phyloP scores from a whole-genome alignment of 2,888 invertebrate genomes.

The Ashinkailepas kermadecensis region DNA sequence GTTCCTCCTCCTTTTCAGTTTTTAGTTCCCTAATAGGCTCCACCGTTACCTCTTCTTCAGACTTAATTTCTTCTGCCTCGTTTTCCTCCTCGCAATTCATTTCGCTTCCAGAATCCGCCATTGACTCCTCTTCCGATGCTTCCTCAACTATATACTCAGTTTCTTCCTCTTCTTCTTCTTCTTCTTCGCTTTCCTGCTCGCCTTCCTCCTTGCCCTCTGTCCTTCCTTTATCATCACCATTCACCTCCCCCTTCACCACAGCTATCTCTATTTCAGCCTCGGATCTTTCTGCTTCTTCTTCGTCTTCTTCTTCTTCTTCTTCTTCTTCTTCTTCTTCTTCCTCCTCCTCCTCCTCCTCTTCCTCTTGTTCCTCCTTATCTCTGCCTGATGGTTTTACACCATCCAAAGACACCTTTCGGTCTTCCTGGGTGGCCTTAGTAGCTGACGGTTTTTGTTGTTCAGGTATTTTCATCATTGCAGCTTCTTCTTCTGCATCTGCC shows the following conservation, averaged over 20 bases:
- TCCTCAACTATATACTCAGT: not conserved
- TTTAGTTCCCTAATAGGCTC: no score
- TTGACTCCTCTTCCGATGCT: no score
- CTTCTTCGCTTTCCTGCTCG: conserved; percentile 45
- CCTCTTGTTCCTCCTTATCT: not conserved
- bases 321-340: not conserved
- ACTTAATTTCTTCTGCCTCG: conserved; percentile 30
- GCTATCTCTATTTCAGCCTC: not conserved
- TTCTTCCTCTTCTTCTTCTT: conserved; percentile 36
- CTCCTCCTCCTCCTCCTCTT: not conserved
- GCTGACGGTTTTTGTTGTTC: conserved; percentile 10
- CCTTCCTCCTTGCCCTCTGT: conserved; percentile 28
- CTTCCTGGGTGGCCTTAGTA: not conserved
- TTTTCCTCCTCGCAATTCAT: conserved; percentile 54
- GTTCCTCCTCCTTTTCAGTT: no score
- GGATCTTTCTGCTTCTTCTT: not conserved
- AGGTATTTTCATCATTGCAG: conserved; percentile 1
- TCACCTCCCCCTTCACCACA: not conserved
- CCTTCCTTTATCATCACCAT: conserved; percentile 26
- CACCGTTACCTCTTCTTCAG: no score
- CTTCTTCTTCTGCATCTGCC: conserved; percentile 6
- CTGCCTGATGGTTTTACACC: no score
- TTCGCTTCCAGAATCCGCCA: conserved; percentile 48
- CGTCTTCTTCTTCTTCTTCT: not conserved
- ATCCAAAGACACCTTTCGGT: no score